Evolutionary conservation across 1,140 invertebrate genomes (phyloP).

Genomic region (Anagrus nilaparvatae): DNA sequence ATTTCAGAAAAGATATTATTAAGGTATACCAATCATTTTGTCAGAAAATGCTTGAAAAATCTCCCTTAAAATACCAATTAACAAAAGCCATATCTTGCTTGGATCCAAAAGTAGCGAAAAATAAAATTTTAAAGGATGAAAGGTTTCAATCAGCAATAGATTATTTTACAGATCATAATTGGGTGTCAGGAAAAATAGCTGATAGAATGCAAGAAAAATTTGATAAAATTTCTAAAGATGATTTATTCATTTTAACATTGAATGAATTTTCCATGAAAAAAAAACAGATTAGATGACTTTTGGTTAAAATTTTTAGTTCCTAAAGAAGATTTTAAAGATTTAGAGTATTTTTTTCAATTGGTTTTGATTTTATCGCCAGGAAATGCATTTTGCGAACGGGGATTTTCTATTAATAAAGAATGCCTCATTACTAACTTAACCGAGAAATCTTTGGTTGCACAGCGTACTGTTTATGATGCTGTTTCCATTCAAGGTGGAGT

Average conservation of each 20-base stretch:
- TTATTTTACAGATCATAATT: slow-evolving; percentile 8
- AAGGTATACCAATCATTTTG: slow-evolving; percentile 4
- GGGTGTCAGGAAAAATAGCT: slow-evolving; percentile 12
- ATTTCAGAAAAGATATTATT: slow-evolving; percentile 5
- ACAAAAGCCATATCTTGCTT: slow-evolving; percentile 13
- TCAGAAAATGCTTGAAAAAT: slow-evolving; percentile 13
- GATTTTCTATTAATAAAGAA: slow-evolving; percentile 17
- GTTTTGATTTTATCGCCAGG: slow-evolving; percentile 16
- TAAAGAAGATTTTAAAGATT: slow-evolving; percentile 1
- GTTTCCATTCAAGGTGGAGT: slow-evolving; percentile 8
- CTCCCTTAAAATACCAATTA: slow-evolving; percentile 14
- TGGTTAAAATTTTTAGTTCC: slow-evolving; percentile 7
- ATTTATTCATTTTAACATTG: slow-evolving; percentile 5
- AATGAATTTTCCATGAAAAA: slow-evolving; percentile 9
- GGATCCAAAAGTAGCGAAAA: slow-evolving; percentile 6
- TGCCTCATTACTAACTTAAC: slow-evolving; percentile 15
- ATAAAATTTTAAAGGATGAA: background rate
- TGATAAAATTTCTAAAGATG: slow-evolving; percentile 4
- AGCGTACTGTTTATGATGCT: slow-evolving; percentile 15
- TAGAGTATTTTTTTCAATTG: slow-evolving; percentile 11
- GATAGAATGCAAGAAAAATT: slow-evolving; percentile 11
- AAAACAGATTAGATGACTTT: slow-evolving; percentile 15
- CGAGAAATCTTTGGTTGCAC: slow-evolving; percentile 13
- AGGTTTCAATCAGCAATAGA: slow-evolving; percentile 10
- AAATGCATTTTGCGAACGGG: slow-evolving; percentile 12